These are phyloP conservation scores for Pongo pygmaeus DNA, from an alignment of 2,113 vertebrate genomes.

Conservation along the genomic window DNA sequence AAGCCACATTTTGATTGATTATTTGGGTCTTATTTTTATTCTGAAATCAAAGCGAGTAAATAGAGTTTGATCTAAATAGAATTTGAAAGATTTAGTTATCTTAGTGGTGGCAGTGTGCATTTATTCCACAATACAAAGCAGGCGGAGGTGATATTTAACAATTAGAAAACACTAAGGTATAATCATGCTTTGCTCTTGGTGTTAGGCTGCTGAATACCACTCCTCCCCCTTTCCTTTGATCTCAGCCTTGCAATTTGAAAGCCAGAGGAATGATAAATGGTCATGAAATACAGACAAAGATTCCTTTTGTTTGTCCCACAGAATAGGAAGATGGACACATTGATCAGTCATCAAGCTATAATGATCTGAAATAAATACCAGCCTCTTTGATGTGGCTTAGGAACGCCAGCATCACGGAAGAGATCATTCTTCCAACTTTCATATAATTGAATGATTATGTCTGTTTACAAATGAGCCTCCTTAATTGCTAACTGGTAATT, in stretches of 20 bases:
- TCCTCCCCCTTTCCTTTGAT: conserved; percentile 58
- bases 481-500: conserved; percentile 63
- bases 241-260: conserved; percentile 44
- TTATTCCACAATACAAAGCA: not conserved
- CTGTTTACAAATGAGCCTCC: conserved; percentile 54
- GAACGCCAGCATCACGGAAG: conserved; percentile 58
- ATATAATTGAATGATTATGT: conserved; percentile 62
- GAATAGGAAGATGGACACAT: conserved; percentile 58
- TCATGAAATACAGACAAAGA: conserved; percentile 55
- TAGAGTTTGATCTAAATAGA: not conserved
- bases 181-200: not conserved
- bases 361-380: conserved; percentile 58
- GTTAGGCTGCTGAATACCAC: not conserved
- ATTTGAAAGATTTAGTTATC: not conserved
- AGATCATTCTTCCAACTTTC: conserved; percentile 60
- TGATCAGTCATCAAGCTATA: conserved; percentile 68
- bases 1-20: not conserved
- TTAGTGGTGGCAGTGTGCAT: not conserved
- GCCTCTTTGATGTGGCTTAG: conserved; percentile 70
- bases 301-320: conserved; percentile 56
- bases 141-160: not conserved
- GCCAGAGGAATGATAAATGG: conserved; percentile 62
- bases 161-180: not conserved
- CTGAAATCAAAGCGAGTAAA: not conserved
- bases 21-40: not conserved